Percentiles rank a stretch among this genome's conserved stretches.
These are phyloP conservation scores for Entomyzon cyanotis DNA, from an alignment of 2,113 vertebrate species.

Conservation along the genomic window DNA sequence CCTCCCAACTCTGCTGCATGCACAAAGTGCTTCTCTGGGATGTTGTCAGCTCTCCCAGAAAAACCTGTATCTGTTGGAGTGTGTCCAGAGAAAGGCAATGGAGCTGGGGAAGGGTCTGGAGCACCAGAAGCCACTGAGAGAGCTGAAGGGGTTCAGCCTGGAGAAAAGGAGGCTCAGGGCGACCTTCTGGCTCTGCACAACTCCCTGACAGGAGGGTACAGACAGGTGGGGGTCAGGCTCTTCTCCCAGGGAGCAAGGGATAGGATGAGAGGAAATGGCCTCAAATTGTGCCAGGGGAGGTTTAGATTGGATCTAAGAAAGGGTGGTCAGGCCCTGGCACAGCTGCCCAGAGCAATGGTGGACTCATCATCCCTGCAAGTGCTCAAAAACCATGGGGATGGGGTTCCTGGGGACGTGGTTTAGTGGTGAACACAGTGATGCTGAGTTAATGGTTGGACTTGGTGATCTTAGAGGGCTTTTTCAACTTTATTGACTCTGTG, in stretches of 20 bases:
- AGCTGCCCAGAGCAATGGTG: background rate
- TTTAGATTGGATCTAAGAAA: background rate
- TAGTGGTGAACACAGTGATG: background rate
- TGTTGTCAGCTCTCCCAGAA: background rate
- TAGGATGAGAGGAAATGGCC: fast-evolving
- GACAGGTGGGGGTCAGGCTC: fast-evolving
- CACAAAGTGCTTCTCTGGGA: background rate
- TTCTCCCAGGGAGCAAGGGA: background rate
- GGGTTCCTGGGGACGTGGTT: background rate
- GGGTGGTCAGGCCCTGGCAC: background rate
- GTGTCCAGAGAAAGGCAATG: background rate
- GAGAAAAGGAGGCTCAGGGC: background rate
- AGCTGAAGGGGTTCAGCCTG: background rate
- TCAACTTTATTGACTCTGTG: background rate
- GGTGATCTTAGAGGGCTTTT: background rate
- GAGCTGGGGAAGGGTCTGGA: background rate
- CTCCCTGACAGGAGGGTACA: background rate
- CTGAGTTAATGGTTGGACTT: background rate
- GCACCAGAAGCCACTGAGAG: background rate
- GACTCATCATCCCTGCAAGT: background rate
- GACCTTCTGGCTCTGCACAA: background rate
- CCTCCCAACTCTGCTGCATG: background rate
- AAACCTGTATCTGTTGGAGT: background rate
- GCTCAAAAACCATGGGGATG: background rate
- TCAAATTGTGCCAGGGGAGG: fast-evolving